Conservation (phyloP, 2,797 vertebrate genomes). For the Catostomus latipinnis region DNA sequence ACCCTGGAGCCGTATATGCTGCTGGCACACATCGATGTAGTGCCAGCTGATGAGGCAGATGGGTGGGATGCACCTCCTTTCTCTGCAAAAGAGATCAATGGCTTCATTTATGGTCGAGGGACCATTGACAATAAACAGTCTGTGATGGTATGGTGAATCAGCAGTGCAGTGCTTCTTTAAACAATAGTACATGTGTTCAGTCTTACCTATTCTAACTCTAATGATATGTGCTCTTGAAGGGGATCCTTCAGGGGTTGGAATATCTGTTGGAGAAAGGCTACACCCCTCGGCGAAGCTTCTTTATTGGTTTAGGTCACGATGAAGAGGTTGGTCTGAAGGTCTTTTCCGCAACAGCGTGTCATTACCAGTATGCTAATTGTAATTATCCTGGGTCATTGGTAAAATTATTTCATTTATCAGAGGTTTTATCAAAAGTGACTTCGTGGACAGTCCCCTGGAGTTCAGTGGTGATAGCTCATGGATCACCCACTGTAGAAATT, state of each 20-base stretch:
- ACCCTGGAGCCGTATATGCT: slow-evolving; percentile 88
- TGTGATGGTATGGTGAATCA: slow-evolving; percentile 80
- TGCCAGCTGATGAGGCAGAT: slow-evolving; percentile 85
- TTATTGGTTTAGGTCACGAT: slow-evolving; percentile 91
- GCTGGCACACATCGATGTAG: slow-evolving; percentile 93
- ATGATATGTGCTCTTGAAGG: slow-evolving; percentile 73
- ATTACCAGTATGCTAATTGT: not conserved
- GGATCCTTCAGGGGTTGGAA: slow-evolving; percentile 90
- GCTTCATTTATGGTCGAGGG: slow-evolving; percentile 94
- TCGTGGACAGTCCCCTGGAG: too few relatives aligned
- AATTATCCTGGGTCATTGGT: too few relatives aligned
- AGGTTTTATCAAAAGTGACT: too few relatives aligned
- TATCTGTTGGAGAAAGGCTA: slow-evolving; percentile 87
- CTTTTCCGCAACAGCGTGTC: not conserved
- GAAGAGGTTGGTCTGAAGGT: slow-evolving; percentile 80
- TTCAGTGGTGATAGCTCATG: too few relatives aligned
- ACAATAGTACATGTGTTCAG: slow-evolving; percentile 25
- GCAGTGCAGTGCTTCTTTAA: not conserved
- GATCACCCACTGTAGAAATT: too few relatives aligned
- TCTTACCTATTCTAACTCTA: not conserved
- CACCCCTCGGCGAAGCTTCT: slow-evolving; percentile 87
- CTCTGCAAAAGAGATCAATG: slow-evolving; percentile 86
- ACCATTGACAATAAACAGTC: slow-evolving; percentile 91
- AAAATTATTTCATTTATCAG: too few relatives aligned
- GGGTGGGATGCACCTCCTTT: slow-evolving; percentile 93